Evolutionary conservation across 2,113 vertebrate genomes (phyloP), one percentile per base, ranked within the genome.

Genomic region (Sinosuthora webbiana): DNA sequence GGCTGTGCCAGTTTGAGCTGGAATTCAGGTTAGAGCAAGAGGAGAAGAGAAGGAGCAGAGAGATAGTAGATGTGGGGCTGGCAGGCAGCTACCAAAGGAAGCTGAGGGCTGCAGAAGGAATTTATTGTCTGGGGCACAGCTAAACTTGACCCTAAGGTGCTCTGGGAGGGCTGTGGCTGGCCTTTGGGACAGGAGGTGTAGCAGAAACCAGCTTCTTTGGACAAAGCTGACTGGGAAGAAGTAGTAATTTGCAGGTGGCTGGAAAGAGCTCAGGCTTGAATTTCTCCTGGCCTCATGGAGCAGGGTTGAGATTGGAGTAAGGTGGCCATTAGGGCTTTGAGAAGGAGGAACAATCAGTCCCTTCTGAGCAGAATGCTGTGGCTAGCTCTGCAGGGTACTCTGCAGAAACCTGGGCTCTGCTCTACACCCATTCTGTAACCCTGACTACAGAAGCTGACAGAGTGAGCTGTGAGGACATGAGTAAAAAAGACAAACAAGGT

Each of bases 301-400:
- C 1, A 0, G 11, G 11, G 7, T 24, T 68, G 35, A n/a, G 24
- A 18, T 2, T 55, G 37, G 15, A 27, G 1, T 75, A 17, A 65
- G 13, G 52, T 47, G 41, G 47, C 44, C 20, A 44, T 2, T 0
- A 28, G 24, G 18, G 18, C 27, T 73, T 53, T 92, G 47, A 0
- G 0, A 47, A 70, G 23, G 42, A 62, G 42, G 9, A 83, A 4
- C 4, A 6, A 19, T 13, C 37, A 71, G 13, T 60, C 33, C 25
- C 11, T 55, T 60, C 39, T 50, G 24, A 84, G 69, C 31, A 87
- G 78, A 77, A 60, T 15, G 4, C 30, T 82, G 41, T 50, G 50
- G 23, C 60, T 60, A n/a, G 8, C 39, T 82, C 33, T 23, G 25
- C 19, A 69, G 28, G 9, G 28, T 68, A 24, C 33, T 84, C 74